Conservation (phyloP, 2,888 invertebrate genomes). For the Cataglyphis cursor region DNA sequence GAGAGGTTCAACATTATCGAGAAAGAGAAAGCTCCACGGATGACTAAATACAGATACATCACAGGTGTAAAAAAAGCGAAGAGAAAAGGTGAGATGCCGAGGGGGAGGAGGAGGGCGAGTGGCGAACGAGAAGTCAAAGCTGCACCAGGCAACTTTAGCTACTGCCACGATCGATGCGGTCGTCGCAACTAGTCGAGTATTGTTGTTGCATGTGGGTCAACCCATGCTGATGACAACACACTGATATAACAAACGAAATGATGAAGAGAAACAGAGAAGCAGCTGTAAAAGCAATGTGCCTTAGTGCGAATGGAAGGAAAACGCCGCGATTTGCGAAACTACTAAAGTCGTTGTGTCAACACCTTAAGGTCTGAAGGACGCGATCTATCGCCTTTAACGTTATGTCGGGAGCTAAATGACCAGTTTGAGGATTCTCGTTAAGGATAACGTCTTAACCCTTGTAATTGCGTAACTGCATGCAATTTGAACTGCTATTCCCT, state of each 20-base stretch:
- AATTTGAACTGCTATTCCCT: slow-evolving; percentile 63
- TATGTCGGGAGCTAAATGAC: slow-evolving; percentile 54
- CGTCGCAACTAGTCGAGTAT: slow-evolving; percentile 76
- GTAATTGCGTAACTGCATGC: slow-evolving; percentile 69
- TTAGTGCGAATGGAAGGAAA: slow-evolving; percentile 29
- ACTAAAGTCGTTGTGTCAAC: slow-evolving; percentile 71
- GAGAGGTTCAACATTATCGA: slow-evolving; percentile 61
- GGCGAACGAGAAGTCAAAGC: slow-evolving; percentile 49
- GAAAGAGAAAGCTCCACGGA: slow-evolving; percentile 34
- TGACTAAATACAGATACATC: slow-evolving; percentile 8
- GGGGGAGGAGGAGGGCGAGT: neutral
- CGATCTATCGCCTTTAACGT: slow-evolving; percentile 72
- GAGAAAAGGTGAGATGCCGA: slow-evolving; percentile 10
- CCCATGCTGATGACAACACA: slow-evolving; percentile 73
- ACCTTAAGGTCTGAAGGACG: slow-evolving; percentile 52
- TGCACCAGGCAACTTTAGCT: slow-evolving; percentile 66
- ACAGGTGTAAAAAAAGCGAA: neutral
- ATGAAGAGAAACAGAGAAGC: slow-evolving; percentile 33
- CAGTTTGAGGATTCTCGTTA: slow-evolving; percentile 55
- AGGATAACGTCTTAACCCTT: slow-evolving; percentile 71
- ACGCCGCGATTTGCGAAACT: slow-evolving; percentile 23
- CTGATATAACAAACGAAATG: slow-evolving; percentile 54
- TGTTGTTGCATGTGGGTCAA: slow-evolving; percentile 81
- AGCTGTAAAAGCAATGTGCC: slow-evolving; percentile 20
- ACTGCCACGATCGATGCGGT: slow-evolving; percentile 65